Evolutionary conservation across 2,797 vertebrate species (phyloP).

Genomic region (Melanitta fusca): DNA sequence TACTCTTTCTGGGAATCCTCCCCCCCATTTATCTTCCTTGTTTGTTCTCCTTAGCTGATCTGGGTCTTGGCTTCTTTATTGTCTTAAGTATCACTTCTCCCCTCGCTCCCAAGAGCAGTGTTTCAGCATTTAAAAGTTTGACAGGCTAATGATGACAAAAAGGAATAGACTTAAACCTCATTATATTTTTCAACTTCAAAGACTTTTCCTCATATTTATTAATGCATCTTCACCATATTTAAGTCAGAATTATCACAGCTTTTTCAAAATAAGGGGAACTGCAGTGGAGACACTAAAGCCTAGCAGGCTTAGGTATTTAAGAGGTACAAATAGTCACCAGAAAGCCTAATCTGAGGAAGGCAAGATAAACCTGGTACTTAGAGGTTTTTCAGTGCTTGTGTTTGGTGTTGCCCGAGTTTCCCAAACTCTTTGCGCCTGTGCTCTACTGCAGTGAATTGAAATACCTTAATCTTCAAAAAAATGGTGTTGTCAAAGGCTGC

Average conservation of each 20-base stretch:
- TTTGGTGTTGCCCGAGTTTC: neutral
- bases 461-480: neutral
- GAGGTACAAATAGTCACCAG: constrained; percentile 19
- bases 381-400: constrained; percentile 3
- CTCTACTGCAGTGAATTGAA: neutral
- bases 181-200: constrained; percentile 66
- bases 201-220: constrained; percentile 67
- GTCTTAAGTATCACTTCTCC: neutral
- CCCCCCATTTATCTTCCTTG: neutral
- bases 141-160: constrained; percentile 63
- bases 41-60: constrained; percentile 8
- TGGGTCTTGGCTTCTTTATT: constrained; percentile 7
- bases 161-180: constrained; percentile 51
- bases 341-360: constrained; percentile 20
- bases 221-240: constrained; percentile 58
- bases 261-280: constrained; percentile 36
- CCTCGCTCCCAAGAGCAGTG: neutral
- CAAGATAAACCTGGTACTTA: neutral
- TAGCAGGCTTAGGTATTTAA: neutral
- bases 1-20: neutral
- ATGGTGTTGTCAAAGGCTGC: neutral
- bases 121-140: constrained; percentile 45
- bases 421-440: neutral
- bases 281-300: constrained; percentile 15
- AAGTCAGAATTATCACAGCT: constrained; percentile 42